Percentiles rank a stretch among this genome's conserved stretches.
These are phyloP conservation scores for Psephotus haematonotus DNA, from an alignment of 2,113 vertebrate species.

Conservation along the genomic window DNA sequence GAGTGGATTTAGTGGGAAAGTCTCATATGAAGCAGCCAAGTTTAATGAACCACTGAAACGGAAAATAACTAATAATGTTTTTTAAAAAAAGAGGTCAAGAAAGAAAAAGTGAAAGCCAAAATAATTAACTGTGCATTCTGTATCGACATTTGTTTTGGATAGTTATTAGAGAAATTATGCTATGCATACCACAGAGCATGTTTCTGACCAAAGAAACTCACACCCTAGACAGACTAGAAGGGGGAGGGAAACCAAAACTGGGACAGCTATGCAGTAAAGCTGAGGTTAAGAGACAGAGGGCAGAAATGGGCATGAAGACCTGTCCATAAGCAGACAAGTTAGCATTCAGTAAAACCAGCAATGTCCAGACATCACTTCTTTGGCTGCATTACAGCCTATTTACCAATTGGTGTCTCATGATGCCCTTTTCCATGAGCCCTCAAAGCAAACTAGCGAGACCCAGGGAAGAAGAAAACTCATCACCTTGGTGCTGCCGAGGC, in stretches of 20 bases:
- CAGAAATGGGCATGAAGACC: neutral
- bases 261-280: neutral
- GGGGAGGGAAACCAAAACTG: neutral
- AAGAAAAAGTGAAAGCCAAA: neutral
- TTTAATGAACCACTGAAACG: neutral
- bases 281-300: neutral
- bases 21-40: neutral
- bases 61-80: neutral
- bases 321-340: neutral
- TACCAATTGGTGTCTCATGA: neutral
- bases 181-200: neutral
- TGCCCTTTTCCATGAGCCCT: neutral
- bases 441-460: neutral
- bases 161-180: neutral
- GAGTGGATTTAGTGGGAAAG: neutral
- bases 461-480: neutral
- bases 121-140: neutral
- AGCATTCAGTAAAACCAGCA: neutral
- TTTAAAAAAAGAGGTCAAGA: neutral
- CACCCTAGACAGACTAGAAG: neutral
- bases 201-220: neutral
- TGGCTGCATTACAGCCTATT: neutral
- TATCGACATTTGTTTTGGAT: neutral
- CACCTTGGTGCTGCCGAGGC: neutral
- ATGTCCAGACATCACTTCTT: neutral